A percentile compares a stretch with the other conserved stretches of the same genome.
Conservation (phyloP, 2,113 vertebrate species). For the Collichthys lucidus region DNA sequence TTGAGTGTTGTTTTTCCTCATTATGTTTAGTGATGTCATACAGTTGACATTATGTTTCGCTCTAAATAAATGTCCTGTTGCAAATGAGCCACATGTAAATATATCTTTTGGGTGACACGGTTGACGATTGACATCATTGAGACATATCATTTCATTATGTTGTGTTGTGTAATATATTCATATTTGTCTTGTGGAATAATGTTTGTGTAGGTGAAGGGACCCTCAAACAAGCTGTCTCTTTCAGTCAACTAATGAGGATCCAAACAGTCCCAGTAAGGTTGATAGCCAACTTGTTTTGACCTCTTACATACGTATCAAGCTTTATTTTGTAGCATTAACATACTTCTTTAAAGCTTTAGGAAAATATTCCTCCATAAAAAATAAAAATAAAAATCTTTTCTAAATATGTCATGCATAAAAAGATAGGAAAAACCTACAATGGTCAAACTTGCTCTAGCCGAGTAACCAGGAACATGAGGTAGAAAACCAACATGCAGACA, state of each 20-base stretch:
- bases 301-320: neutral
- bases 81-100: too few relatives aligned
- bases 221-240: neutral
- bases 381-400: neutral
- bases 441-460: too few relatives aligned
- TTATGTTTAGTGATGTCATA: too few relatives aligned
- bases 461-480: too few relatives aligned
- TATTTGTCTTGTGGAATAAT: neutral
- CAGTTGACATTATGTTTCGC: too few relatives aligned
- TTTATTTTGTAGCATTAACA: constrained; percentile 1
- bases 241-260: neutral
- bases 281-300: neutral
- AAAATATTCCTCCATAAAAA: neutral
- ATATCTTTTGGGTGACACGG: too few relatives aligned
- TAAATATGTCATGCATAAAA: neutral
- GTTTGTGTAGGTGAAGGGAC: neutral
- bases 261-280: neutral
- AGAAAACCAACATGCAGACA: too few relatives aligned
- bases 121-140: too few relatives aligned
- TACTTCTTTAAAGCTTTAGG: neutral
- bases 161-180: neutral
- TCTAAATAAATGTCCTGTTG: too few relatives aligned
- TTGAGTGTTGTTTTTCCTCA: too few relatives aligned
- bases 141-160: neutral
- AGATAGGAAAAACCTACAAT: neutral